phyloP scores from a whole-genome alignment of 2,888 invertebrate genomes.

The Drosophila paramelanica region DNA sequence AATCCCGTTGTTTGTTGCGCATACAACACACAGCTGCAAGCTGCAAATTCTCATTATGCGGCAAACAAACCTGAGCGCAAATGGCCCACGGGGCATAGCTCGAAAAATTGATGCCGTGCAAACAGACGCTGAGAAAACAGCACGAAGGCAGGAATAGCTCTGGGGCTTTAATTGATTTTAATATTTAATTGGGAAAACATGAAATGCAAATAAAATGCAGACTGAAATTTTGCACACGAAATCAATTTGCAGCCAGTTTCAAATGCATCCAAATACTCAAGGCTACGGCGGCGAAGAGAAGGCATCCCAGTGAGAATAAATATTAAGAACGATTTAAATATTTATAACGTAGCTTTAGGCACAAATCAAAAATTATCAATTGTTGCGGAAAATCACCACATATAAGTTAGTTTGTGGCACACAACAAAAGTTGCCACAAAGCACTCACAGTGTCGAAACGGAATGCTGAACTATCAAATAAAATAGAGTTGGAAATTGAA shows the following conservation, averaged over 20 bases:
- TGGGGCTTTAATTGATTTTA: conserved; percentile 71
- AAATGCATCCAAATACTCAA: conserved; percentile 1
- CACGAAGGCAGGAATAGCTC: conserved; percentile 20
- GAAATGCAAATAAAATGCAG: conserved; percentile 56
- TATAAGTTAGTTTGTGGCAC: not conserved
- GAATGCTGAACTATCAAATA: not conserved
- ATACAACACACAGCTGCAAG: conserved; percentile 45
- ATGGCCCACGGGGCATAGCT: conserved; percentile 16
- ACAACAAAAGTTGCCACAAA: too few relatives aligned
- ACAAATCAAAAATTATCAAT: too few relatives aligned
- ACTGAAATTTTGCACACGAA: conserved; percentile 38
- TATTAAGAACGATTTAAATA: not conserved
- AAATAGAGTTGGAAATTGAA: conserved; percentile 22
- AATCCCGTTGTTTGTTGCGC: conserved; percentile 20
- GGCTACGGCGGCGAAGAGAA: not conserved
- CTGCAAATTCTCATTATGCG: conserved; percentile 46
- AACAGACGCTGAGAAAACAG: conserved; percentile 29
- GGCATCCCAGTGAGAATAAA: not conserved
- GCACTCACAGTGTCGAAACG: not conserved
- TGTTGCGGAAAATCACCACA: not conserved
- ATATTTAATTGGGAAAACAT: conserved; percentile 72
- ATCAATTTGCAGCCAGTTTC: conserved; percentile 50
- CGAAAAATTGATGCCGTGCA: conserved; percentile 30
- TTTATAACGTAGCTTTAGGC: not conserved
- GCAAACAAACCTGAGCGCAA: conserved; percentile 24